Evolutionary conservation across 2,797 vertebrate genomes (phyloP).

Genomic region (Pterois miles): DNA sequence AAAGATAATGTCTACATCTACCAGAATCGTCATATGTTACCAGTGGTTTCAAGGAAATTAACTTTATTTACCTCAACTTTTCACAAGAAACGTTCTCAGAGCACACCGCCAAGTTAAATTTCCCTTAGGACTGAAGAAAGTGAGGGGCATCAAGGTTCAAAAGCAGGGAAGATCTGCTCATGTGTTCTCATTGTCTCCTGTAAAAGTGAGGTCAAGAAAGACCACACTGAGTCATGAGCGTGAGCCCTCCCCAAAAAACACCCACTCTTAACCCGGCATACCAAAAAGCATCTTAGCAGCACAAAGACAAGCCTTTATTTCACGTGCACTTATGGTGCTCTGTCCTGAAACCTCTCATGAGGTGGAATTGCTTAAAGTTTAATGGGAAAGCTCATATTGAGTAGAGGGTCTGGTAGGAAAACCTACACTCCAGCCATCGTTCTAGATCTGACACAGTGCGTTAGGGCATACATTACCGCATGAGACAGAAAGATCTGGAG

Average conservation of each 20-base stretch:
- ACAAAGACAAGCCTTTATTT: conserved; percentile 78
- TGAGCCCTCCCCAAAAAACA: conserved; percentile 55
- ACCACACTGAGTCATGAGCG: conserved; percentile 64
- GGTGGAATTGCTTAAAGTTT: conserved; percentile 65
- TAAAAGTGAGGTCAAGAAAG: conserved; percentile 80
- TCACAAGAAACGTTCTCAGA: neutral
- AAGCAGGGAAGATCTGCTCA: conserved; percentile 62
- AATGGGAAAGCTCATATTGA: conserved; percentile 56
- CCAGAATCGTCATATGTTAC: neutral
- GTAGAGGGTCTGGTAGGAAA: conserved; percentile 32
- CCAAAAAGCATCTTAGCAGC: conserved; percentile 53
- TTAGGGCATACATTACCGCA: conserved; percentile 24
- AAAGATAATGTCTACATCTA: neutral
- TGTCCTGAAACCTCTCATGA: conserved; percentile 66
- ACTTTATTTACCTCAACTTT: neutral
- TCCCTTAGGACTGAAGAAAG: conserved; percentile 34
- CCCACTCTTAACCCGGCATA: conserved; percentile 66
- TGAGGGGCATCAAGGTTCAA: conserved; percentile 41
- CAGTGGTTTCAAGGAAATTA: neutral
- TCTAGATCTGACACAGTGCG: conserved; percentile 42
- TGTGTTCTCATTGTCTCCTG: conserved; percentile 74
- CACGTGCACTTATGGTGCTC: conserved; percentile 59
- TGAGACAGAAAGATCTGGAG: conserved; percentile 45
- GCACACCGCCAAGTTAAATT: neutral
- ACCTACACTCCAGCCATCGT: conserved; percentile 37